Conservation (phyloP, 2,888 invertebrate species). For the Lissonota sp. region DNA sequence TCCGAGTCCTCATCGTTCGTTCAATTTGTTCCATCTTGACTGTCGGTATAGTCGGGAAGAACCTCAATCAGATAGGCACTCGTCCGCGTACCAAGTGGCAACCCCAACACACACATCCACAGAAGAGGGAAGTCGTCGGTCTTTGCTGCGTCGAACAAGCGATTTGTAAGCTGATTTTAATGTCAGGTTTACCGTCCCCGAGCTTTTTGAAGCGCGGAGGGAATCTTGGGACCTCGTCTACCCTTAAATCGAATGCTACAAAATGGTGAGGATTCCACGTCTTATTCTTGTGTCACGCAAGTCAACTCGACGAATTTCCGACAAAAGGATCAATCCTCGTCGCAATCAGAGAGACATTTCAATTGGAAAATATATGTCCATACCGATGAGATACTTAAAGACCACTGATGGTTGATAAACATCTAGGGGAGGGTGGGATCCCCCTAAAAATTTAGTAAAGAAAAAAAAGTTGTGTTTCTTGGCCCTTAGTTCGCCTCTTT, state of each 20-base stretch:
- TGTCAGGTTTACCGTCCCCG: constrained; percentile 76
- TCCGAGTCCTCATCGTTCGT: constrained; percentile 19
- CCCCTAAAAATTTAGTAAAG: too few species aligned
- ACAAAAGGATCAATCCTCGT: constrained; percentile 5
- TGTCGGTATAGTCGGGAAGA: constrained; percentile 52
- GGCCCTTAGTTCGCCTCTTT: neutral
- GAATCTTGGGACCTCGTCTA: constrained; percentile 11
- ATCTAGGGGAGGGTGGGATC: too few species aligned
- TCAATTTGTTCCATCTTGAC: constrained; percentile 36
- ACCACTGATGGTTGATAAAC: too few species aligned
- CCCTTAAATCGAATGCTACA: constrained; percentile 1
- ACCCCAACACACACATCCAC: constrained; percentile 37
- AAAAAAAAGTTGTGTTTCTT: too few species aligned
- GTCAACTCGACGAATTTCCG: constrained; percentile 32
- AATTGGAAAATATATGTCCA: neutral
- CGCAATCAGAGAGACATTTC: neutral
- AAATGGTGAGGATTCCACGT: constrained; percentile 22
- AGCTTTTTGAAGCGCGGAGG: constrained; percentile 15
- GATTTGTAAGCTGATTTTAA: constrained; percentile 79
- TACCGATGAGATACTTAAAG: too few species aligned
- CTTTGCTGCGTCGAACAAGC: constrained; percentile 62
- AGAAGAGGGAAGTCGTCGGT: constrained; percentile 61
- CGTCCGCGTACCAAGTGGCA: constrained; percentile 28
- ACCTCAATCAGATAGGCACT: constrained; percentile 70
- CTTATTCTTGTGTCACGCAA: constrained; percentile 48